Base-by-base conservation (phyloP, 2,797 vertebrate species). In the Mastacembelus armatus region DNA sequence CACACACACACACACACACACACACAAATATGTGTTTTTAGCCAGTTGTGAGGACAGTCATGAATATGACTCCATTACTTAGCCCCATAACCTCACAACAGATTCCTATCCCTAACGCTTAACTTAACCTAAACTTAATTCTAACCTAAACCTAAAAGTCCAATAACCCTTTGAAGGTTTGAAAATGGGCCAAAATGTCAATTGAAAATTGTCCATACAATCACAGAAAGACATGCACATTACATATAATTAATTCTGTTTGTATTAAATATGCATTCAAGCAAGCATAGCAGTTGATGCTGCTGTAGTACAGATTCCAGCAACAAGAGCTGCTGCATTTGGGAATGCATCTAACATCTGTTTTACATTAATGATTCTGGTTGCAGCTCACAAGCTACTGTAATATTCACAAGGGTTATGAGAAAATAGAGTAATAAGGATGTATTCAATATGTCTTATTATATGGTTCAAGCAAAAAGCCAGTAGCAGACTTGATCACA, bases 261-360 rank as follows among this genome's bases (percentile, higher is more conserved):
- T 60, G 44, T 65, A 78, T 77, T 78, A 80, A 89, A 81, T 75
- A 87, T 81, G 80, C 66, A 86, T 83, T 78, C 44, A 83, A 82
- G 88, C 71, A 74, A 78, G 80, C 62, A 5, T 59, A 59, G 67
- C 35, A 74, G 76, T 73, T 74, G 76, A 82, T 80, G 62, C 71
- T 75, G 78, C 58, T 70, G 74, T 45, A 56, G 61, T 56, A 66
- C 18, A 49, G 72, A 79, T 69, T 82, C 39, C 50, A 67, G 76
- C n/a, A 22, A 54, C 24, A 65, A 82, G 71, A 74, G 77, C 51
- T 16, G 66, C 30, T 42, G 72, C 85, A 79, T 62, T 47, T 22
- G 88, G 88, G 87, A 89, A 64, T 58, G 59, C 11, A 4, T 57
- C 69, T 36, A 86, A 91, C 90, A 92, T 90, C 90, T 92, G 89